phyloP scores from a whole-genome alignment of 2,797 vertebrate species.

The Catostomus latipinnis region DNA sequence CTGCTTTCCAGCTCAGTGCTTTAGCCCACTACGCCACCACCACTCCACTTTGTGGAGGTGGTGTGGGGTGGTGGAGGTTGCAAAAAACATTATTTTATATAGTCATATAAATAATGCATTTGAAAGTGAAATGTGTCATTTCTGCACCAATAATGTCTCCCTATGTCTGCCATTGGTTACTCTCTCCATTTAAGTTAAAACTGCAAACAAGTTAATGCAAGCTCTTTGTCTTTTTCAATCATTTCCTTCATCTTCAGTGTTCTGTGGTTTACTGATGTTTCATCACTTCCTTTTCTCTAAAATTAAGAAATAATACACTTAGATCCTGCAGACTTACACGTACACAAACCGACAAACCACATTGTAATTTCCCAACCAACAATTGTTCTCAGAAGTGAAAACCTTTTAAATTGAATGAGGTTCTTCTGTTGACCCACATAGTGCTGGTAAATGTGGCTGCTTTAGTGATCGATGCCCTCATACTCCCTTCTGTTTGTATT shows the following conservation, averaged over 20 bases:
- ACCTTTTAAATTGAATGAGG: slow-evolving; percentile 37
- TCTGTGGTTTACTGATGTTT: neutral
- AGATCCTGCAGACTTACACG: neutral
- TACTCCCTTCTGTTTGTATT: neutral
- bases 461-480: slow-evolving; percentile 44
- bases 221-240: slow-evolving; percentile 1
- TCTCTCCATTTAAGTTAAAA: too few species aligned
- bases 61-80: too few species aligned
- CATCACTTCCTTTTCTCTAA: slow-evolving; percentile 15
- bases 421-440: slow-evolving; percentile 40
- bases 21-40: too few species aligned
- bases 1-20: too few species aligned
- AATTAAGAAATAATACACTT: neutral
- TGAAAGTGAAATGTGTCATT: neutral
- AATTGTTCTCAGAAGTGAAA: slow-evolving; percentile 4
- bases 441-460: neutral
- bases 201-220: too few species aligned
- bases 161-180: too few species aligned
- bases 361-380: neutral
- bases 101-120: neutral
- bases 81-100: slow-evolving; percentile 3
- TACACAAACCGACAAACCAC: neutral
- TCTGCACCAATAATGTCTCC: neutral
- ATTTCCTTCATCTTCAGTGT: neutral
- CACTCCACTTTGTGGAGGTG: too few species aligned